These are phyloP conservation scores for Luehdorfia chinensis DNA, from an alignment of 1,140 invertebrate species.

Conservation along the genomic window DNA sequence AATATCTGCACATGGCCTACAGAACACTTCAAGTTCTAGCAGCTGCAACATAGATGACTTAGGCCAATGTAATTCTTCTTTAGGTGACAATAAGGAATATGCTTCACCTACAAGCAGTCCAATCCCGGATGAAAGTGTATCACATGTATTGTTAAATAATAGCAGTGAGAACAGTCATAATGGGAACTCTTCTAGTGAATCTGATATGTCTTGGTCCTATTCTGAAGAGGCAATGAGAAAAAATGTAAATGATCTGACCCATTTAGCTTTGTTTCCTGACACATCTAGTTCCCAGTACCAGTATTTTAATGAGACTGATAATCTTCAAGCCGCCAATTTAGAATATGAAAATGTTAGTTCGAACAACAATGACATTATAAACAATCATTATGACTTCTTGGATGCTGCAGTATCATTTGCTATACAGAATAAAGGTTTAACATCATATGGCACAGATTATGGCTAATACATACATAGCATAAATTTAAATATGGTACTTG, in stretches of 20 bases:
- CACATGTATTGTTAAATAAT: constrained; percentile 18
- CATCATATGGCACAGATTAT: constrained; percentile 71
- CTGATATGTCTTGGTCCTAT: constrained; percentile 43
- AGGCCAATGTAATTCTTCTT: constrained; percentile 19
- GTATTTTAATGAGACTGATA: constrained; percentile 43
- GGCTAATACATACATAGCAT: constrained; percentile 54
- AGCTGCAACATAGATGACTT: constrained; percentile 26
- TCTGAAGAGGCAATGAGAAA: constrained; percentile 33
- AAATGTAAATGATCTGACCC: constrained; percentile 31
- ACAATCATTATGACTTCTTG: constrained; percentile 79
- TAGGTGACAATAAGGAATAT: constrained; percentile 29
- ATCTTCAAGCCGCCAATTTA: constrained; percentile 28
- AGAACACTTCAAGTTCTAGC: constrained; percentile 57
- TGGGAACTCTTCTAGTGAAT: constrained; percentile 29
- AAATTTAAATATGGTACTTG: background rate
- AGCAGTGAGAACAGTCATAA: constrained; percentile 20
- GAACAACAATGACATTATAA: constrained; percentile 31
- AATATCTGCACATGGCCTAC: constrained; percentile 80
- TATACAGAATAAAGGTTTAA: constrained; percentile 84
- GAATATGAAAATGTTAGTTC: constrained; percentile 37
- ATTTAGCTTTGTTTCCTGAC: constrained; percentile 40
- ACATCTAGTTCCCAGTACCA: constrained; percentile 41
- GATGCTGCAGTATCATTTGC: constrained; percentile 83
- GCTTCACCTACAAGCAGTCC: constrained; percentile 42
- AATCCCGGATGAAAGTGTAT: constrained; percentile 37